Conservation (phyloP, 92 coral and sea anemone genomes). For the Palythoa caribaeorum region DNA sequence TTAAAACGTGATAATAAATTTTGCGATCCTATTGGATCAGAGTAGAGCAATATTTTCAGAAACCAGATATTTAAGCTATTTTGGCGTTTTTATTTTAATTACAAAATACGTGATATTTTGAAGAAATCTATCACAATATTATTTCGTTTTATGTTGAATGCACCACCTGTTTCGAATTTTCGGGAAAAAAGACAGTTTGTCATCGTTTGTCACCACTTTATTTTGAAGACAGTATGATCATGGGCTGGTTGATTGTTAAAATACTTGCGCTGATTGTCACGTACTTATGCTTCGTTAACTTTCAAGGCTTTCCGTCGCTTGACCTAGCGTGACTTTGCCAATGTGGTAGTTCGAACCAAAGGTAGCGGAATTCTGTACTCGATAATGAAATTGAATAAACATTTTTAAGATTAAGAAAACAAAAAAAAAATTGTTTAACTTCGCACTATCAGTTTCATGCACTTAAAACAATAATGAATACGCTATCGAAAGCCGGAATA, state of each 20-base stretch:
- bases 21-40: slow-evolving; percentile 1
- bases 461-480: no score
- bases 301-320: neutral
- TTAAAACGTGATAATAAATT: slow-evolving; percentile 18
- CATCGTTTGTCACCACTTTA: neutral
- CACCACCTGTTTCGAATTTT: slow-evolving; percentile 3
- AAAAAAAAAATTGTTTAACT: no score
- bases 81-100: neutral
- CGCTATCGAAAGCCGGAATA: no score
- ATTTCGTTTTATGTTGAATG: neutral
- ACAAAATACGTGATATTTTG: slow-evolving; percentile 1
- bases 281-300: neutral
- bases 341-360: neutral
- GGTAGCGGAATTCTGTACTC: no score
- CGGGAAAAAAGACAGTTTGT: neutral
- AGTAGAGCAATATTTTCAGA: slow-evolving; percentile 20
- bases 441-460: no score
- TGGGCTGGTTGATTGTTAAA: neutral
- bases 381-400: no score
- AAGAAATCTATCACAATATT: slow-evolving; percentile 2
- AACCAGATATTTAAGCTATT: slow-evolving; percentile 2
- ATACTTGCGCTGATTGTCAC: neutral
- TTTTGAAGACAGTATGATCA: neutral
- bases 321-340: neutral
- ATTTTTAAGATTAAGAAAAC: no score